Evolutionary conservation across 1,140 invertebrate genomes (phyloP), one percentile per base, ranked within the genome.

Genomic region (Panagrolaimus sp.): DNA sequence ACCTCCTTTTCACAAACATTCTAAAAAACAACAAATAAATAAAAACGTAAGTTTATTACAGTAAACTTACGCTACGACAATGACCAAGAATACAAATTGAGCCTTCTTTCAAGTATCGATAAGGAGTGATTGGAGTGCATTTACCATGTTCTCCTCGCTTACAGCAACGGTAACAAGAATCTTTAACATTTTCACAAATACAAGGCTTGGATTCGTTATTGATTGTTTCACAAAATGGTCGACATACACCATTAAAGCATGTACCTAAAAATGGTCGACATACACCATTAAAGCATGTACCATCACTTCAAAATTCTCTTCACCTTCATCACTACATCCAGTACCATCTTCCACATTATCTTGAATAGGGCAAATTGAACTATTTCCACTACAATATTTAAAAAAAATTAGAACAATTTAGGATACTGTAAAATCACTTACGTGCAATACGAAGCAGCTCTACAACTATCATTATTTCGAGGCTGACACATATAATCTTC

Each of bases 61-160:
- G 43, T 38, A 38, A 63, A 28, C 32, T 43, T 70, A 62, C 75
- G 32, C 47, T 67, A 24, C 66, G 65, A 48, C 74, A 76, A 26
- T 77, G 74, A 10, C 74, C 74, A 9, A 78, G 71, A 55, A 76
- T 71, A 55, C 74, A 76, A 48, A 76, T 76, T 24, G 74, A 71
- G n/a, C 76, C 76, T 45, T 76, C 74, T 12, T 65, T 62, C 21
- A 77, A 52, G 43, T 64, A 63, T 2, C 67, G 65, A 55, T 24
- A 47, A 14, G 67, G 63, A 0, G 48, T 47, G 3, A 76, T 46
- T 8, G 74, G 74, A n/a, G 8, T 21, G 45, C 74, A 76, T 24
- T 73, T 46, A 14, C 69, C 69, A 26, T 28, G 28, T 21, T 46
- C 43, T 10, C 21, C 17, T 32, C 43, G 48, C 7, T 75, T 72